Conservation (phyloP, 2,113 vertebrate species). For the Himantopus leucocephalus region DNA sequence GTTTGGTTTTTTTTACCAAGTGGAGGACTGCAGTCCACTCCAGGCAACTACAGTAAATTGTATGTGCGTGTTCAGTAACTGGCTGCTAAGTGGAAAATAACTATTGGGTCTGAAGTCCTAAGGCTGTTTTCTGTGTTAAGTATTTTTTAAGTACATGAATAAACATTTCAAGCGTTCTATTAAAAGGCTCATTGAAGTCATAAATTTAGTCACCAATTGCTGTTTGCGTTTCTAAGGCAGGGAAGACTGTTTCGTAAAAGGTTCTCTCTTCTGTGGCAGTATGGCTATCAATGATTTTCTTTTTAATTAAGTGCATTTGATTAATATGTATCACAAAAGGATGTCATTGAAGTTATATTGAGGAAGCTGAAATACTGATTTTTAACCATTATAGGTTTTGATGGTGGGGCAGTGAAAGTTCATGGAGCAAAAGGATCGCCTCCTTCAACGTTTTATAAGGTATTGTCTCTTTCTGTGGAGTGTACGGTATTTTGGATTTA, state of each 20-base stretch:
- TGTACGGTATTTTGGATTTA: not conserved
- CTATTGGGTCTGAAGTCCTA: not conserved
- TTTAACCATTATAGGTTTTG: conserved; percentile 64
- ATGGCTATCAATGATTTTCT: not conserved
- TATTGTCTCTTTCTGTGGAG: not conserved
- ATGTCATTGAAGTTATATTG: not conserved
- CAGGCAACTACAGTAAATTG: not conserved
- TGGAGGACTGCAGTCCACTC: not conserved
- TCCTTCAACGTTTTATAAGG: conserved; percentile 83
- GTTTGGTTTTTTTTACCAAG: not conserved
- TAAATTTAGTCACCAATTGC: not conserved
- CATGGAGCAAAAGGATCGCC: conserved; percentile 74
- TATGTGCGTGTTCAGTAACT: not conserved
- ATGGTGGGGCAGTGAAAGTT: conserved; percentile 75
- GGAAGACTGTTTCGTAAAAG: not conserved
- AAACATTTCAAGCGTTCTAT: not conserved
- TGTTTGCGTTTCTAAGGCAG: not conserved
- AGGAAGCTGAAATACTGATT: not conserved
- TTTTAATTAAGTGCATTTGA: not conserved
- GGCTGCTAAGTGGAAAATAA: not conserved
- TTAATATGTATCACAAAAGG: not conserved
- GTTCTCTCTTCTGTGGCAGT: not conserved
- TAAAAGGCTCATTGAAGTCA: not conserved
- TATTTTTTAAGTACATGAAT: not conserved
- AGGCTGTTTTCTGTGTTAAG: not conserved